These are phyloP conservation scores for Pristionchus pacificus DNA, from an alignment of 1,140 invertebrate genomes.

Conservation along the genomic window DNA sequence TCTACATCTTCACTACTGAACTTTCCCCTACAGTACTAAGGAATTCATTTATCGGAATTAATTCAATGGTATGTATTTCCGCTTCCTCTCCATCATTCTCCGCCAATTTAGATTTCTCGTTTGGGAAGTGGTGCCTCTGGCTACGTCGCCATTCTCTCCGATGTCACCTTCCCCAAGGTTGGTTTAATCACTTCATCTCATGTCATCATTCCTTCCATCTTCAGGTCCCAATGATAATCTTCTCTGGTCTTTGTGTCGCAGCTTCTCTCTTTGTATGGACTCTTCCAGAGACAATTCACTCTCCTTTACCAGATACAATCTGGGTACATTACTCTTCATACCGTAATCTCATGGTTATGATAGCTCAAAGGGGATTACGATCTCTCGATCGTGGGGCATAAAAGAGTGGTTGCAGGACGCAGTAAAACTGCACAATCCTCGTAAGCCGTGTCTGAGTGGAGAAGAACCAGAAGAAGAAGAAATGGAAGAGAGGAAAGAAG, in stretches of 20 bases:
- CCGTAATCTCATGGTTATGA: too few relatives aligned
- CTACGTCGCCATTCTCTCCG: constrained; percentile 41
- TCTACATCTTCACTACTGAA: constrained; percentile 57
- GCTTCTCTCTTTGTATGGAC: constrained; percentile 32
- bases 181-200: neutral
- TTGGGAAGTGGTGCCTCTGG: constrained; percentile 42
- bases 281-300: constrained; percentile 36
- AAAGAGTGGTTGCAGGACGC: too few relatives aligned
- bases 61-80: constrained; percentile 31
- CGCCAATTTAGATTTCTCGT: constrained; percentile 29
- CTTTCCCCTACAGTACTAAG: constrained; percentile 54
- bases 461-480: too few relatives aligned
- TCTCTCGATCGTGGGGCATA: too few relatives aligned
- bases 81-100: too few relatives aligned
- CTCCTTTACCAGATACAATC: constrained; percentile 39
- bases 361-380: too few relatives aligned
- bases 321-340: constrained; percentile 11
- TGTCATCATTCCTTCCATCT: neutral
- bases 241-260: constrained; percentile 32
- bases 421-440: too few relatives aligned
- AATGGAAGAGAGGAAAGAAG: too few relatives aligned
- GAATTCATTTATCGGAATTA: constrained; percentile 39
- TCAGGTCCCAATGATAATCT: constrained; percentile 39
- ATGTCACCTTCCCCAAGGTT: constrained; percentile 34
- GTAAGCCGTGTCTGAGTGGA: too few relatives aligned